Evolutionary conservation across 2,113 vertebrate species (phyloP), one percentile per base, ranked within the genome.

Genomic region (Ameiurus melas): DNA sequence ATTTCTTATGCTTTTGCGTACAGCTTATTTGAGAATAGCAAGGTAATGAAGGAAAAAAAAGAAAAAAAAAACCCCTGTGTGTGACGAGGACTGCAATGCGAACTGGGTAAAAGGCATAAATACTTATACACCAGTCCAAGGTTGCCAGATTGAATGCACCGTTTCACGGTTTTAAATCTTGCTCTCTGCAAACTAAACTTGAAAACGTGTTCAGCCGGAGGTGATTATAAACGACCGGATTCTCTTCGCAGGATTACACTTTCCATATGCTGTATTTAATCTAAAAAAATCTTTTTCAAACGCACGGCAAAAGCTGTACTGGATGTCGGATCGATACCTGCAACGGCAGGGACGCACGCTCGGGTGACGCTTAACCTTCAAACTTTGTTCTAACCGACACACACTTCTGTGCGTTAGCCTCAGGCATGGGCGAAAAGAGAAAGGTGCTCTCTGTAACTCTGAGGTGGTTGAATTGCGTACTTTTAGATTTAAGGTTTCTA

Each of bases 321-420:
- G 51, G 51, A 80, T 55, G 14, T 79, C 77, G 9, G 51, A 79
- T 79, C 51, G 9, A 79, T 79, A 79, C 27, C 27, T 30, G 27
- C 27, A 30, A 51, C 51, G 39, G 39, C 39, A 43, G 39, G 10
- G 51, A n/a, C 7, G 16, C 27, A 55, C 16, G 27, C 77, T 79
- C 51, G 27, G 77, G 77, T 79, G 77, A 20, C 51, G 25, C 75
- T 78, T 51, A n/a, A 51, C 75, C 75, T 78, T 78, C 43, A 78
- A 51, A 78, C 39, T 77, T 27, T 78, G 36, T 77, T 27, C 2
- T 4, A 14, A 47, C 22, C 7, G 43, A 47, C 4, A n/a, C 75
- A 77, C 73, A 53, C 75, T 16, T 78, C 2, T 7, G 73, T 10
- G 25, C 25, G 39, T 47, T 75, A 13, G 39, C 71, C 8, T 25